These are phyloP conservation scores for Lepidocyrtoides sp. DNA, from an alignment of 2,888 invertebrate genomes.

Conservation along the genomic window DNA sequence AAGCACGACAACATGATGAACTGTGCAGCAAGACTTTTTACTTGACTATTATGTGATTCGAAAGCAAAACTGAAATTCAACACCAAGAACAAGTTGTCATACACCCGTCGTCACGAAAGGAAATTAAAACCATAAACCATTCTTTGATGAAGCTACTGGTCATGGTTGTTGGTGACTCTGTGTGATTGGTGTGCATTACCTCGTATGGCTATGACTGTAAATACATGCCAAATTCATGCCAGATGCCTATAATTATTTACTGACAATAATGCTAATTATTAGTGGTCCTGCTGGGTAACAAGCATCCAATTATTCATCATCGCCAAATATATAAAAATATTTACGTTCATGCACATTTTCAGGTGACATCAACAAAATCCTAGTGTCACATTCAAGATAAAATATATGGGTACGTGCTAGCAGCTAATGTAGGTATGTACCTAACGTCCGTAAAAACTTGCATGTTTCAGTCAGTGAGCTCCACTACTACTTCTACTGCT, in stretches of 20 bases:
- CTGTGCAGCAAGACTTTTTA: background rate
- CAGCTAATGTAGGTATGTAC: background rate
- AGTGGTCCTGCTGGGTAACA: slow-evolving; percentile 6
- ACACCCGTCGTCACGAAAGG: slow-evolving; percentile 17
- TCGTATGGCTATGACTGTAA: background rate
- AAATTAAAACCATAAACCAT: slow-evolving; percentile 8
- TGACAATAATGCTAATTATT: slow-evolving; percentile 19
- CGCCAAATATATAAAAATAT: slow-evolving; percentile 23
- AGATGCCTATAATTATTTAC: background rate
- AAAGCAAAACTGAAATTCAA: slow-evolving; percentile 26
- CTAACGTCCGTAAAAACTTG: background rate
- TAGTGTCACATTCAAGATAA: background rate
- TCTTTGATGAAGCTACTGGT: background rate
- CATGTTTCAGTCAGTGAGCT: background rate
- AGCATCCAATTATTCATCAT: slow-evolving; percentile 57
- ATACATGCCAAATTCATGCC: no score
- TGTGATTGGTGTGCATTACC: background rate
- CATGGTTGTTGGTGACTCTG: background rate
- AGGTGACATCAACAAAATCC: slow-evolving; percentile 17
- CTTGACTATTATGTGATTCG: slow-evolving; percentile 5
- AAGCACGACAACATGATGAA: background rate
- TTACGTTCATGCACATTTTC: background rate
- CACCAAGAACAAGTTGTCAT: slow-evolving; percentile 25
- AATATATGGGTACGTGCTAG: background rate
- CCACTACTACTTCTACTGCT: no score